These are phyloP conservation scores for Plectrocnemia conspersa DNA, from an alignment of 1,140 invertebrate species.

Conservation along the genomic window DNA sequence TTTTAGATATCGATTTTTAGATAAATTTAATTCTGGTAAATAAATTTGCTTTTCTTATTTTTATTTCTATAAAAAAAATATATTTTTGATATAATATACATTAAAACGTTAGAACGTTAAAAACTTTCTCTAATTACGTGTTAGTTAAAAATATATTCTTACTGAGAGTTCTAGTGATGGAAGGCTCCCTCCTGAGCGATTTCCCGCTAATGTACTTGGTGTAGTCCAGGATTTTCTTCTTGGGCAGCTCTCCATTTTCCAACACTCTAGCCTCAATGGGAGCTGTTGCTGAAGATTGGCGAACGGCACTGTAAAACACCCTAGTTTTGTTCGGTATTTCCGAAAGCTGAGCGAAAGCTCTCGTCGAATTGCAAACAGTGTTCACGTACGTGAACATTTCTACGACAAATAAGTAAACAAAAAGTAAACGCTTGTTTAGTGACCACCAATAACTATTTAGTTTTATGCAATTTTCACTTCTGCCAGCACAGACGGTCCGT, in stretches of 20 bases:
- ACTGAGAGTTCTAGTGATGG: constrained; percentile 32
- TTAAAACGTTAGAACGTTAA: too few species aligned
- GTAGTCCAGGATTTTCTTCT: constrained; percentile 27
- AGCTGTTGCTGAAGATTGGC: not conserved
- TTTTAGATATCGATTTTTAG: too few species aligned
- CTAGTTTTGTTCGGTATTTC: not conserved
- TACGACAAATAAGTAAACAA: not conserved
- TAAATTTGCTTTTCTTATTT: too few species aligned
- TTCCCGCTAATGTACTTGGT: constrained; percentile 30
- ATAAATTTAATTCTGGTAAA: too few species aligned
- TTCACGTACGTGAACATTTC: not conserved
- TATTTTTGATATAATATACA: too few species aligned
- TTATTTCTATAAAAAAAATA: too few species aligned
- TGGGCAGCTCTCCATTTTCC: not conserved
- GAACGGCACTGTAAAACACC: not conserved
- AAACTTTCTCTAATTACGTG: too few species aligned
- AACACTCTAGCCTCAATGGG: constrained; percentile 5
- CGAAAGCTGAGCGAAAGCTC: not conserved
- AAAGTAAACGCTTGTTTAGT: too few species aligned
- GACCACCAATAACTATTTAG: too few species aligned
- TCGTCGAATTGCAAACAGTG: not conserved
- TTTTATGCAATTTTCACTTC: constrained; percentile 2
- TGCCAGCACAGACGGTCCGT: not conserved
- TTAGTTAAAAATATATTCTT: constrained; percentile 13
- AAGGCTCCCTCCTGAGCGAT: constrained; percentile 28